Conservation (phyloP, 2,888 invertebrate species). For the Cantharis nigra region DNA sequence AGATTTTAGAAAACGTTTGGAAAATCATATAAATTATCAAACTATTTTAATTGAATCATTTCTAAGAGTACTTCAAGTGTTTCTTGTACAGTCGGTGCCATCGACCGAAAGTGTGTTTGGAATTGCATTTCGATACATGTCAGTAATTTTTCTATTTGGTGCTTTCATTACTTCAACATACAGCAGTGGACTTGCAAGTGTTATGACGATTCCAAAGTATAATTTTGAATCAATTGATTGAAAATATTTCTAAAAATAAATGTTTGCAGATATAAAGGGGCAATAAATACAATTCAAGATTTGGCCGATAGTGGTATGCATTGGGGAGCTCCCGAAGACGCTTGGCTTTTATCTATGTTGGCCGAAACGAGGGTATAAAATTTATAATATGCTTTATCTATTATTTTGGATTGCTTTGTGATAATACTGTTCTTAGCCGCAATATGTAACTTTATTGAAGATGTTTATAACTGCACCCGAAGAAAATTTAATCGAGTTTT, state of each 20-base stretch:
- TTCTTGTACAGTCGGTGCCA: conserved; percentile 43
- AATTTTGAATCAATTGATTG: neutral
- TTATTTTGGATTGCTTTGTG: neutral
- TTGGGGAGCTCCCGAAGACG: conserved; percentile 71
- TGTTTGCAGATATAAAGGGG: conserved; percentile 59
- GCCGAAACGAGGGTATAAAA: conserved; percentile 60
- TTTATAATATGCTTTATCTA: neutral
- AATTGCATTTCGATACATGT: conserved; percentile 49
- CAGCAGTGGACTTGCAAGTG: conserved; percentile 68
- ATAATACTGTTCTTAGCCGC: conserved; percentile 24
- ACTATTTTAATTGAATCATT: conserved; percentile 4
- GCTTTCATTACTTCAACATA: conserved; percentile 67
- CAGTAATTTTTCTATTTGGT: conserved; percentile 60
- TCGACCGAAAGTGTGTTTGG: conserved; percentile 26
- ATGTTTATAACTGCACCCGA: conserved; percentile 33
- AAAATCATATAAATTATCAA: neutral
- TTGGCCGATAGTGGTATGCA: conserved; percentile 61
- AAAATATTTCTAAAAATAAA: neutral
- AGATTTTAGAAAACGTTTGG: neutral
- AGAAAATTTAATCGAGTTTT: conserved; percentile 32
- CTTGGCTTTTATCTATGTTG: conserved; percentile 67
- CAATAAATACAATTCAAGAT: conserved; percentile 66
- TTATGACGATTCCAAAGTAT: conserved; percentile 67
- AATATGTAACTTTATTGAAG: conserved; percentile 30
- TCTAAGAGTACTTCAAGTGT: conserved; percentile 29